A percentile compares a stretch with the other conserved stretches of the same genome.
These are phyloP conservation scores for Poeciliopsis infans DNA, from an alignment of 2,797 vertebrate genomes.

Conservation along the genomic window DNA sequence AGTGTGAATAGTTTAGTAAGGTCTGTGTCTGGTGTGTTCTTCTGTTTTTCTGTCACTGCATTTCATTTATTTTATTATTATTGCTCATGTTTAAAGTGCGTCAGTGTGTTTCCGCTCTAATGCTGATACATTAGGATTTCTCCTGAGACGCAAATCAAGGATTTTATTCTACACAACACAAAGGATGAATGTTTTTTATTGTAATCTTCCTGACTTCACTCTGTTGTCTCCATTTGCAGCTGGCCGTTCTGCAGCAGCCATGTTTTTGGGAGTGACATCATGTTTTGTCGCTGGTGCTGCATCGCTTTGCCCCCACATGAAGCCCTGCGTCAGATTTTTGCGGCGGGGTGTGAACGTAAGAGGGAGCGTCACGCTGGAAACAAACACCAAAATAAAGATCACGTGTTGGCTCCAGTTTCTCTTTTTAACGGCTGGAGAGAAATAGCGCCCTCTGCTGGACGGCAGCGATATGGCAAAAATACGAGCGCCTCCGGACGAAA, in stretches of 20 bases:
- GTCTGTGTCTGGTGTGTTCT: background rate
- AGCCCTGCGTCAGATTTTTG: background rate
- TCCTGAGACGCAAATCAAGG: background rate
- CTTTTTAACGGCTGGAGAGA: background rate
- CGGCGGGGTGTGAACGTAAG: background rate
- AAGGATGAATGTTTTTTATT: background rate
- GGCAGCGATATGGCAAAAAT: constrained; percentile 81
- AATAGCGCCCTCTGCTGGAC: constrained; percentile 45
- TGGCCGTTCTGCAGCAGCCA: background rate
- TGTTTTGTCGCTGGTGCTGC: background rate
- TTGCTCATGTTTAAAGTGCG: background rate
- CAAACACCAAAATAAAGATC: constrained; percentile 67
- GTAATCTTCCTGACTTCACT: background rate
- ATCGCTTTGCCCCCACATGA: background rate
- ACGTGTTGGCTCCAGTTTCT: constrained; percentile 45
- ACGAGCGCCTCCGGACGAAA: constrained; percentile 65
- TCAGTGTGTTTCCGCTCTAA: background rate
- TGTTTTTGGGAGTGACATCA: background rate
- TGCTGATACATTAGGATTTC: background rate
- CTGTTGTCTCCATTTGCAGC: background rate
- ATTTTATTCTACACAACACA: background rate
- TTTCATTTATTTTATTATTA: background rate
- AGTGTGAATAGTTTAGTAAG: too few relatives aligned
- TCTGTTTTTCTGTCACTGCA: background rate
- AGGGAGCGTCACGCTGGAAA: constrained; percentile 39